These are phyloP conservation scores for Gordius sp. DNA, from an alignment of 2,888 invertebrate species.

Conservation along the genomic window DNA sequence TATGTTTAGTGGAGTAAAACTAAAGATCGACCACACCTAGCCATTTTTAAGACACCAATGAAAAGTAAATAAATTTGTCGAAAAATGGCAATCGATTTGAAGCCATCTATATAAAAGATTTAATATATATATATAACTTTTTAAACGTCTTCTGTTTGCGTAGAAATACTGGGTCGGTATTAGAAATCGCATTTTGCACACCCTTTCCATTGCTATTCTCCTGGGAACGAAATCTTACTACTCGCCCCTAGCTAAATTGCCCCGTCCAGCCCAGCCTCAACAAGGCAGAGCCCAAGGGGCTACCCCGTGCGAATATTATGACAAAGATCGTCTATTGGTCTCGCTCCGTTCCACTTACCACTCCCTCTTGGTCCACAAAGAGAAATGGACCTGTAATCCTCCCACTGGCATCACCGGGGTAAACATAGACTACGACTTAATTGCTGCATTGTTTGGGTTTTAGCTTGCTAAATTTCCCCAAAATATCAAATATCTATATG, in stretches of 20 bases:
- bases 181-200: neutral
- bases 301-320: neutral
- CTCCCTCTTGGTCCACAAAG: neutral
- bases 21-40: neutral
- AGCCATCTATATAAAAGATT: neutral
- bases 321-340: neutral
- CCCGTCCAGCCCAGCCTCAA: neutral
- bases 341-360: neutral
- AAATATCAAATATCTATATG: too few species aligned
- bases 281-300: neutral
- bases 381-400: neutral
- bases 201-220: neutral
- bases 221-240: neutral
- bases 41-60: neutral
- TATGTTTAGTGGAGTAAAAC: neutral
- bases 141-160: neutral
- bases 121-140: constrained; percentile 1
- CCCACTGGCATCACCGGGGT: too few species aligned
- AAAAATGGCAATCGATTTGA: neutral
- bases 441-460: too few species aligned
- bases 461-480: too few species aligned
- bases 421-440: too few species aligned
- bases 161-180: neutral
- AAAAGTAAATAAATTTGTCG: neutral
- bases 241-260: neutral